These are phyloP conservation scores for Ceratina australensis DNA, from an alignment of 1,140 invertebrate genomes.

Conservation along the genomic window DNA sequence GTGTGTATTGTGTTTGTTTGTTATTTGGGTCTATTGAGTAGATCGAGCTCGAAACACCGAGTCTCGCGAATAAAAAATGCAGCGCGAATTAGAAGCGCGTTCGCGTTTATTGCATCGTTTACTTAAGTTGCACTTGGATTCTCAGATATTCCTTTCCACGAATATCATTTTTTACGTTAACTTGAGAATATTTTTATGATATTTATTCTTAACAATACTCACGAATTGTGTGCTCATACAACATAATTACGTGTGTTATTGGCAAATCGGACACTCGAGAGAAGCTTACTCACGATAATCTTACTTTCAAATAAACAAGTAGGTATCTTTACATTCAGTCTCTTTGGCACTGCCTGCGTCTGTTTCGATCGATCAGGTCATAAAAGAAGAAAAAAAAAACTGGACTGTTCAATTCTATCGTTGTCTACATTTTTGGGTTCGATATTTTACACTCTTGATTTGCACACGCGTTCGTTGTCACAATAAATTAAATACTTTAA, in stretches of 20 bases:
- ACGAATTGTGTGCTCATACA: no score
- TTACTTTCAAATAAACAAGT: no score
- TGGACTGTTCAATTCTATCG: neutral
- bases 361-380: conserved; percentile 16
- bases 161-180: no score
- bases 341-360: conserved; percentile 47
- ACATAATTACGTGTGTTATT: no score
- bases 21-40: neutral
- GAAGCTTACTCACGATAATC: no score
- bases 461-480: neutral
- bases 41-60: neutral
- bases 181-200: no score
- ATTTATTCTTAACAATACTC: no score
- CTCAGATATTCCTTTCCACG: neutral
- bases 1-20: neutral
- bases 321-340: conserved; percentile 39
- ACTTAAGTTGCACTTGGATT: conserved; percentile 45
- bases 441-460: conserved; percentile 30
- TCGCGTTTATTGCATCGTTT: conserved; percentile 49
- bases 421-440: neutral
- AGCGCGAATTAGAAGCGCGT: conserved; percentile 12
- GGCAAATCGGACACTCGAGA: no score
- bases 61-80: conserved; percentile 4
- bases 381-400: neutral
- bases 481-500: neutral